These are phyloP conservation scores for Hyalella azteca DNA, from an alignment of 2,888 invertebrate species.

Conservation along the genomic window DNA sequence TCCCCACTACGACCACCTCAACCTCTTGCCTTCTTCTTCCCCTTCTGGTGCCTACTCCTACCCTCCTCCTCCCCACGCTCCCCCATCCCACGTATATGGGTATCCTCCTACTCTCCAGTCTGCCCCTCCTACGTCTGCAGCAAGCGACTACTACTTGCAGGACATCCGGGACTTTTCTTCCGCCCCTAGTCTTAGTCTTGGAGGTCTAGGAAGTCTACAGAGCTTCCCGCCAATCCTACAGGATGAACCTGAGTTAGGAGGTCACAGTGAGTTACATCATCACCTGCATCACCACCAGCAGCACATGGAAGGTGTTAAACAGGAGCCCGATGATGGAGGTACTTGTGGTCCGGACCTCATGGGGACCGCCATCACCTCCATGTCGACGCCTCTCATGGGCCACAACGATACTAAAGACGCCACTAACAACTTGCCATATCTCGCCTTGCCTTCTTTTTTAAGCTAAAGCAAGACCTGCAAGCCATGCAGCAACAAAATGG, in stretches of 20 bases:
- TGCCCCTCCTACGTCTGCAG: background rate
- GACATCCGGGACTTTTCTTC: constrained; percentile 27
- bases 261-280: background rate
- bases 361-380: constrained; percentile 53
- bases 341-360: constrained; percentile 17
- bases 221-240: constrained; percentile 15
- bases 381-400: constrained; percentile 44
- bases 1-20: constrained; percentile 47
- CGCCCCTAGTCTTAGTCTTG: background rate
- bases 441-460: constrained; percentile 59
- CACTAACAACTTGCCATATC: constrained; percentile 43
- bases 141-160: constrained; percentile 13
- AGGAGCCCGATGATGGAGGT: constrained; percentile 8
- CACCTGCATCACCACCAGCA: background rate
- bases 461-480: constrained; percentile 56
- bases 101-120: constrained; percentile 13
- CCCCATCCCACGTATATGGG: constrained; percentile 15
- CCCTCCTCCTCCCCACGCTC: background rate
- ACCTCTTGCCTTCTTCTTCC: background rate
- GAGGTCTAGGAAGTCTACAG: background rate
- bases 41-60: background rate
- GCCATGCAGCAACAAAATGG: constrained; percentile 47
- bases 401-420: constrained; percentile 53
- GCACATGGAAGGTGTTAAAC: background rate
- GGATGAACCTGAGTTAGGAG: background rate